Conservation (phyloP, 2,888 invertebrate species). For the Apamea sordens region DNA sequence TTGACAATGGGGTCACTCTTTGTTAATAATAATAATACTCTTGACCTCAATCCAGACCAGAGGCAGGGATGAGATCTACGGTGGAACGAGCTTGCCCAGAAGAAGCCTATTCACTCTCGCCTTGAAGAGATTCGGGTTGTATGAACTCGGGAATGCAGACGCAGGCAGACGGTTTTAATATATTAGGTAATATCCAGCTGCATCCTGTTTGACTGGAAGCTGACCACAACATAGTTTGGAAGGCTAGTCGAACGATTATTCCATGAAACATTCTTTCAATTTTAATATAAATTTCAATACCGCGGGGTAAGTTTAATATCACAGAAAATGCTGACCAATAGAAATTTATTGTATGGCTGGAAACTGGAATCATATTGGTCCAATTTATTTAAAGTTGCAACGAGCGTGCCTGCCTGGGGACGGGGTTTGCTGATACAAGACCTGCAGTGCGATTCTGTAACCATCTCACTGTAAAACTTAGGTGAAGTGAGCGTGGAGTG, state of each 20-base stretch:
- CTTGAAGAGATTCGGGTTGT: too few species aligned
- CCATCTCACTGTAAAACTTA: too few species aligned
- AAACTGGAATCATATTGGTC: constrained; percentile 2
- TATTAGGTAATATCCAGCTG: not conserved
- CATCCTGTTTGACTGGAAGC: not conserved
- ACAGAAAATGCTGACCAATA: constrained; percentile 21
- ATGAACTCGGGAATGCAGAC: too few species aligned
- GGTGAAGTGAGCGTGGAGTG: too few species aligned
- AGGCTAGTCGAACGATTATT: not conserved
- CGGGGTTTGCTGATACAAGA: not conserved
- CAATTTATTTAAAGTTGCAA: constrained; percentile 19
- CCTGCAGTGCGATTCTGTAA: too few species aligned
- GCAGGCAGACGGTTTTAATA: too few species aligned
- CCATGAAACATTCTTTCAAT: constrained; percentile 5
- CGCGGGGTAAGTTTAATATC: constrained; percentile 12
- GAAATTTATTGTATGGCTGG: constrained; percentile 9
- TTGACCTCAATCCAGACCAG: too few species aligned
- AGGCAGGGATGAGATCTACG: too few species aligned
- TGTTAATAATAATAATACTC: too few species aligned
- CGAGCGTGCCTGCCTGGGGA: not conserved
- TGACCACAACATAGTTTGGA: not conserved
- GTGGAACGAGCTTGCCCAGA: too few species aligned
- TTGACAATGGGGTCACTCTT: too few species aligned
- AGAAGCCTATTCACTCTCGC: too few species aligned
- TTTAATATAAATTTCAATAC: constrained; percentile 36